These are phyloP conservation scores for Bilobella aurantiaca DNA, from an alignment of 1,140 invertebrate genomes.

Conservation along the genomic window DNA sequence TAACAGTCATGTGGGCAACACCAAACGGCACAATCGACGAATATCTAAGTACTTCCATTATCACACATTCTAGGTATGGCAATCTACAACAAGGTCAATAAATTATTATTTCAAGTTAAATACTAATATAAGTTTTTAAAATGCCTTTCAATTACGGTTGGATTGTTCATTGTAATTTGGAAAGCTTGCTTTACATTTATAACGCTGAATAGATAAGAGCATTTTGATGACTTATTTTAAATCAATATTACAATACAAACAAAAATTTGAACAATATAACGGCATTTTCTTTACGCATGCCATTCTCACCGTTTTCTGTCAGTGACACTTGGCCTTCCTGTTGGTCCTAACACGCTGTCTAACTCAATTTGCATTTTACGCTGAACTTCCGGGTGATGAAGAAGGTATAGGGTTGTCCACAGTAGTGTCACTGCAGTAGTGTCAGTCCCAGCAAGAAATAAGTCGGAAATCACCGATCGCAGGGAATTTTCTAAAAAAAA, in stretches of 20 bases:
- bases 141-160: background rate
- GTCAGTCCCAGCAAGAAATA: slow-evolving; percentile 43
- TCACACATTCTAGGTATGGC: slow-evolving; percentile 23
- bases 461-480: slow-evolving; percentile 30
- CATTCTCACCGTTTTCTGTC: slow-evolving; percentile 3
- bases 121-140: too few species aligned
- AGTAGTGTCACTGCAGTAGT: slow-evolving; percentile 51
- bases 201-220: background rate
- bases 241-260: too few species aligned
- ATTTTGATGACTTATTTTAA: too few species aligned
- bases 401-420: slow-evolving; percentile 48
- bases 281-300: too few species aligned
- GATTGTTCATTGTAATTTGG: background rate
- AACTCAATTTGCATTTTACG: slow-evolving; percentile 53
- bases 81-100: slow-evolving; percentile 9
- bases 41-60: slow-evolving; percentile 17
- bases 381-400: slow-evolving; percentile 48
- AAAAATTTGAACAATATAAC: too few species aligned
- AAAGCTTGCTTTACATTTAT: background rate
- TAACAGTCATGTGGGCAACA: slow-evolving; percentile 4
- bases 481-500: background rate
- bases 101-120: too few species aligned
- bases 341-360: slow-evolving; percentile 45
- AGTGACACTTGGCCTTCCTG: slow-evolving; percentile 17
- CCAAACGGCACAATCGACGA: slow-evolving; percentile 16